A percentile compares a stretch with the other conserved stretches of the same genome.
Conservation (phyloP, 2,797 vertebrate species). For the Nannoperca australis region DNA sequence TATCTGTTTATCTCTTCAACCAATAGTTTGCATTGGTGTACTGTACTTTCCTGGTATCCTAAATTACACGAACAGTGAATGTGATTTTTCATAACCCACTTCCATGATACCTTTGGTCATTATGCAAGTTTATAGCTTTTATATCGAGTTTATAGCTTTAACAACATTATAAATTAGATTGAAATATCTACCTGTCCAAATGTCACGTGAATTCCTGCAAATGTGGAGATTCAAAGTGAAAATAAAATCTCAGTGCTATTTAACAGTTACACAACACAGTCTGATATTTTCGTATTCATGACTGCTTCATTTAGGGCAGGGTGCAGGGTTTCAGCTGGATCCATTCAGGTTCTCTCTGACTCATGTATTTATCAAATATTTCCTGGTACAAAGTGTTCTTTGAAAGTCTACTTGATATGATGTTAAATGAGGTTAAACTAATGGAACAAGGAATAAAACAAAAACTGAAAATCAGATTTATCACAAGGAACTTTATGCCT, state of each 20-base stretch:
- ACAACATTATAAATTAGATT: too few species aligned
- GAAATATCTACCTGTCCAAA: too few species aligned
- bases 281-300: neutral
- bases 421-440: neutral
- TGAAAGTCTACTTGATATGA: neutral
- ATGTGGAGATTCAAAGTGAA: neutral
- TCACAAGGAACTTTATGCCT: too few species aligned
- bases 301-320: neutral
- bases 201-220: slow-evolving; percentile 3
- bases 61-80: too few species aligned
- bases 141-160: too few species aligned
- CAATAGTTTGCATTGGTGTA: neutral
- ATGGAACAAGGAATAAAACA: neutral
- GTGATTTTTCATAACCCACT: too few species aligned
- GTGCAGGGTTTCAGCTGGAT: neutral
- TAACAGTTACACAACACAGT: neutral
- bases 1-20: too few species aligned
- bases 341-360: neutral
- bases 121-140: too few species aligned
- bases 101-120: too few species aligned
- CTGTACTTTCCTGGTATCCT: neutral
- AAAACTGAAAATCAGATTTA: neutral
- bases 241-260: neutral
- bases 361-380: neutral
- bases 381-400: neutral